Evolutionary conservation across 2,113 vertebrate genomes (phyloP), one percentile per base, ranked within the genome.

Genomic region (Cebus imitator): DNA sequence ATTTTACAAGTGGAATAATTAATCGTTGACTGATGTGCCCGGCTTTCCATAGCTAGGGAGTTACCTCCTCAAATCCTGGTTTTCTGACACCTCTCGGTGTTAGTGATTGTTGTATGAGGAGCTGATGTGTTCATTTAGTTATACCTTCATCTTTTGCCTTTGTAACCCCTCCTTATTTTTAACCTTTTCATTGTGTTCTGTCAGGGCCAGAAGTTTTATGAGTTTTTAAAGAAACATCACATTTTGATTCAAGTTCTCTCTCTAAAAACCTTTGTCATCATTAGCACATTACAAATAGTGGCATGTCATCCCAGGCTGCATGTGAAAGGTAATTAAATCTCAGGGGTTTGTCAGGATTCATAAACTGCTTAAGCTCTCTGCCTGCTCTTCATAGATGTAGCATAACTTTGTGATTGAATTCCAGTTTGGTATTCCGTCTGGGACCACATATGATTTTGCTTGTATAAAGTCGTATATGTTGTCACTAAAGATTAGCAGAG

Each of bases 241-340:
- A n/a, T 40, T 95, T 94, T 95, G 76, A 40, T 86, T 97, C 87
- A 2, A 2, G 86, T 96, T 97, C 76, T 92, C 32, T 94, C 58
- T 95, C 78, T 90, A 45, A 95, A 94, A 95, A 43, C 9, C 14
- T 96, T 86, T 90, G 76, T 94, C 94, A 66, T 96, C 18, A 0
- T 87, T 91, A 79, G 35, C 61, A 48, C 95, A 92, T 96, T 95
- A 88, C 57, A 92, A 57, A 90, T 50, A 94, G 50, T 43, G 80
- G 76, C 43, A 8, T 78, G 79, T 89, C 81, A 83, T 93, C 89
- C 91, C 90, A 95, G 82, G 25, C 82, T 94, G 40, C 5, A 0
- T 20, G n/a, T 97, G 72, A 97, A 76, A 94, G 95, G 95, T 94
- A 95, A 97, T 91, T 97, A 95, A 85, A 87, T 88, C 97, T 92